Evolutionary conservation across 2,797 vertebrate species (phyloP).

Genomic region (Neomorphus geoffroyi): DNA sequence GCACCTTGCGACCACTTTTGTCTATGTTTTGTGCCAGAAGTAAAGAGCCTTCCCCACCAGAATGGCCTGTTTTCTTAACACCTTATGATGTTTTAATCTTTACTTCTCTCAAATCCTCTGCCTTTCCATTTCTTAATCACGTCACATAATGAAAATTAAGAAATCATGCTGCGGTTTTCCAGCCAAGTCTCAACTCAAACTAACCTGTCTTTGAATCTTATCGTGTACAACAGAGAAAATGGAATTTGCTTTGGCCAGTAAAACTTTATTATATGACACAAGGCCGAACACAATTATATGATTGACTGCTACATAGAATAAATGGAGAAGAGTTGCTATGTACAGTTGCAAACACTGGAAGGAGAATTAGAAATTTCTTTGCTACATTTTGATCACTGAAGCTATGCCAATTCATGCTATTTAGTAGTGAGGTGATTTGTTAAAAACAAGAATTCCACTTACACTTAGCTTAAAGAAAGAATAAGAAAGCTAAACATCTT

Average conservation of each 20-base stretch:
- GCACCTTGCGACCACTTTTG: not conserved
- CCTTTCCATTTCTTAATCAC: not conserved
- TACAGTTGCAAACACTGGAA: not conserved
- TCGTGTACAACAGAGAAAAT: not conserved
- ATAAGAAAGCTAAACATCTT: not conserved
- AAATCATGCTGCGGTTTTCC: not conserved
- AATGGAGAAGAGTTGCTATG: not conserved
- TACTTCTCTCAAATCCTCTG: not conserved
- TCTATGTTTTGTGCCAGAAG: not conserved
- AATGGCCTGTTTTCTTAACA: not conserved
- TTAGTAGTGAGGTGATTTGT: not conserved
- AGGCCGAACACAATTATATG: not conserved
- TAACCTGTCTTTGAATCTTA: not conserved
- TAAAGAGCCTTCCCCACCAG: not conserved
- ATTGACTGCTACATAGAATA: not conserved
- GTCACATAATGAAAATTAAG: not conserved
- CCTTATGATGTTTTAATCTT: not conserved
- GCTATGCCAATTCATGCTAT: not conserved
- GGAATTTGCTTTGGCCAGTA: not conserved
- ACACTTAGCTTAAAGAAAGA: not conserved
- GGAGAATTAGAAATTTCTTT: not conserved
- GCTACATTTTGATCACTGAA: not conserved
- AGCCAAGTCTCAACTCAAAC: not conserved
- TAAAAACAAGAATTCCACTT: not conserved
- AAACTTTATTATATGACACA: not conserved